phyloP scores from a whole-genome alignment of 2,797 vertebrate genomes.

The Champsocephalus esox region DNA sequence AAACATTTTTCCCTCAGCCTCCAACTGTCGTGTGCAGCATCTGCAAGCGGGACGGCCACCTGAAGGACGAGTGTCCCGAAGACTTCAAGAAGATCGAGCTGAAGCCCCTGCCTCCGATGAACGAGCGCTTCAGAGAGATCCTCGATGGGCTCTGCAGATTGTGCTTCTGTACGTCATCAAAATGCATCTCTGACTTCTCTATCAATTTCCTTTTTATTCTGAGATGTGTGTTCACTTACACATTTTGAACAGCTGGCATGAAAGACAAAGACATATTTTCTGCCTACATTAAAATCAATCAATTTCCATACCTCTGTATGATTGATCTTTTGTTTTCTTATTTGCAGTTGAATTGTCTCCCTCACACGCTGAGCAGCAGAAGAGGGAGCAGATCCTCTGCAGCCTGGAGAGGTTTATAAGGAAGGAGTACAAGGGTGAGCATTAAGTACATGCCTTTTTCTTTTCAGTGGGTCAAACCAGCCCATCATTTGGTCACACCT shows the following conservation, averaged over 20 bases:
- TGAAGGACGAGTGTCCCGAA: slow-evolving; percentile 97
- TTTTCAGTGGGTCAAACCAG: too few relatives aligned
- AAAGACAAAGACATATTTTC: background rate
- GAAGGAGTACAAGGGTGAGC: slow-evolving; percentile 95
- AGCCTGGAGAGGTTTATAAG: slow-evolving; percentile 96
- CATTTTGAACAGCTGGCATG: background rate
- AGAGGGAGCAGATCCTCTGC: slow-evolving; percentile 94
- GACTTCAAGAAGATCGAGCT: slow-evolving; percentile 99
- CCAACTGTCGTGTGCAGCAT: slow-evolving; percentile 99
- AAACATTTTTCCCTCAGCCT: slow-evolving; percentile 82
- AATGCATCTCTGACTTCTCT: background rate
- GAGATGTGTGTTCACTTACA: too few relatives aligned
- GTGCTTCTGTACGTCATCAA: slow-evolving; percentile 90
- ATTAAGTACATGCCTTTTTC: background rate
- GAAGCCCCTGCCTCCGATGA: slow-evolving; percentile 94
- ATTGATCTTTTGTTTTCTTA: slow-evolving; percentile 7
- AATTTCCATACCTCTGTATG: background rate
- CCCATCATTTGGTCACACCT: too few relatives aligned
- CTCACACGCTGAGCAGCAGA: slow-evolving; percentile 91
- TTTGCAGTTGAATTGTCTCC: slow-evolving; percentile 92
- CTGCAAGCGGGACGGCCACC: slow-evolving; percentile 98
- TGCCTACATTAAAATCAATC: background rate
- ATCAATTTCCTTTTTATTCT: background rate
- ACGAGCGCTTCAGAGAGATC: slow-evolving; percentile 92
- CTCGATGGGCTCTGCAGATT: slow-evolving; percentile 93